phyloP scores from a whole-genome alignment of 1,140 invertebrate genomes.

The Drosophila azteca region DNA sequence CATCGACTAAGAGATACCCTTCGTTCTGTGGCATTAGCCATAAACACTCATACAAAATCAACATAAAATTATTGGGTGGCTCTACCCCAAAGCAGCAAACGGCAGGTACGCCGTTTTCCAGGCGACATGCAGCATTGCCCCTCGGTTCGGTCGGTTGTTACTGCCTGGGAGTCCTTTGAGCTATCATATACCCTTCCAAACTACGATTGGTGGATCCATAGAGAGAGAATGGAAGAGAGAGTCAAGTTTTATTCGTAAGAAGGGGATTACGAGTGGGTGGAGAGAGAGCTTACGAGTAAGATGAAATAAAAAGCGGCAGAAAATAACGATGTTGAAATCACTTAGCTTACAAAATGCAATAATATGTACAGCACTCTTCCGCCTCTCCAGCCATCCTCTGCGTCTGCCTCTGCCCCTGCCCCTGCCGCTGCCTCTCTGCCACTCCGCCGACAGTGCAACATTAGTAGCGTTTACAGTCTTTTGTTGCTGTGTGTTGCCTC shows the following conservation, averaged over 20 bases:
- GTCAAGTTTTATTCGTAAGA: too few species aligned
- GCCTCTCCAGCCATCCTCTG: conserved; percentile 4
- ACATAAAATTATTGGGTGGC: too few species aligned
- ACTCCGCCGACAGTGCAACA: conserved; percentile 48
- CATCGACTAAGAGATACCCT: too few species aligned
- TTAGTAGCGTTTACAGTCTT: conserved; percentile 66
- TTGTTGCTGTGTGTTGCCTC: conserved; percentile 34
- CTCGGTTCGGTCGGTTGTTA: too few species aligned
- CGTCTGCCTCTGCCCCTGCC: not conserved
- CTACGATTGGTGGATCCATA: too few species aligned
- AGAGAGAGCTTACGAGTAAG: conserved; percentile 19
- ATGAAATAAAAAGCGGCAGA: conserved; percentile 55
- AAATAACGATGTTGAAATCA: conserved; percentile 69
- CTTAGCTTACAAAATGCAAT: conserved; percentile 70
- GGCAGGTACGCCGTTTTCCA: not conserved
- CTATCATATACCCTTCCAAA: too few species aligned
- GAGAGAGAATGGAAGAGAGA: too few species aligned
- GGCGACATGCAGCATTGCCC: too few species aligned
- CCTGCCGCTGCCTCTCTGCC: not conserved
- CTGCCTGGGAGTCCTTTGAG: too few species aligned
- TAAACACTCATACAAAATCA: too few species aligned
- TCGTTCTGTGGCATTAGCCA: too few species aligned
- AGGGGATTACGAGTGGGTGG: too few species aligned
- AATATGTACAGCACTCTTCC: conserved; percentile 41
- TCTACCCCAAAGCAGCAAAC: conserved; percentile 6